phyloP scores from a whole-genome alignment of 2,797 vertebrate genomes.

The Sebastes melanostomus region DNA sequence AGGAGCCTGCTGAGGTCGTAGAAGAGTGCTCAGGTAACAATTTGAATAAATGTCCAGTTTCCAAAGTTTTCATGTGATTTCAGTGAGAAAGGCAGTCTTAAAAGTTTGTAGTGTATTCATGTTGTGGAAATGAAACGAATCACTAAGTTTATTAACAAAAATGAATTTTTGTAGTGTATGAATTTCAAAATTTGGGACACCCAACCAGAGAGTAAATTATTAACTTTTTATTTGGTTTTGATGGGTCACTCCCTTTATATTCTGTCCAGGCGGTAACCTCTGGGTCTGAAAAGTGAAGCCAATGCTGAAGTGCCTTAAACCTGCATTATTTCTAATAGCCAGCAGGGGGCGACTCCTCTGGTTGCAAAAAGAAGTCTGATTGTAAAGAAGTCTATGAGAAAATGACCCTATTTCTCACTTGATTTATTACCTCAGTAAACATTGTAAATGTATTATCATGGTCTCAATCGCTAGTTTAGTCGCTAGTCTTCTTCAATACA shows the following conservation, averaged over 20 bases:
- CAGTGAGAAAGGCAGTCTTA: neutral
- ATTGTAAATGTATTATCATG: no score
- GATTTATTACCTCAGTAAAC: no score
- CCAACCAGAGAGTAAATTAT: neutral
- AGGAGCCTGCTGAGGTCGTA: conserved; percentile 76
- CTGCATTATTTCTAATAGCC: no score
- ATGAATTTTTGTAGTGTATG: neutral
- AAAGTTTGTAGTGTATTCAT: neutral
- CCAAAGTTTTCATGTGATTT: neutral
- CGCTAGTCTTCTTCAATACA: no score
- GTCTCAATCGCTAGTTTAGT: no score
- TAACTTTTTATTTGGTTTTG: neutral
- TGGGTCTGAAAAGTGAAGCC: no score
- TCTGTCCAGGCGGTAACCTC: no score
- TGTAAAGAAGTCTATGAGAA: no score
- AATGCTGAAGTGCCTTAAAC: no score
- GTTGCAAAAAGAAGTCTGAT: no score
- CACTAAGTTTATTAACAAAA: neutral
- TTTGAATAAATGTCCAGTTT: neutral
- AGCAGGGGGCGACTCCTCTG: no score
- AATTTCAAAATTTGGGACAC: neutral
- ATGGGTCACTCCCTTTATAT: neutral
- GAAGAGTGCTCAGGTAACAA: conserved; percentile 85
- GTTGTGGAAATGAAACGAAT: neutral
- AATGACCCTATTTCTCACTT: no score